Conservation (phyloP, 2,113 vertebrate genomes). For the Lampris megalopsis region DNA sequence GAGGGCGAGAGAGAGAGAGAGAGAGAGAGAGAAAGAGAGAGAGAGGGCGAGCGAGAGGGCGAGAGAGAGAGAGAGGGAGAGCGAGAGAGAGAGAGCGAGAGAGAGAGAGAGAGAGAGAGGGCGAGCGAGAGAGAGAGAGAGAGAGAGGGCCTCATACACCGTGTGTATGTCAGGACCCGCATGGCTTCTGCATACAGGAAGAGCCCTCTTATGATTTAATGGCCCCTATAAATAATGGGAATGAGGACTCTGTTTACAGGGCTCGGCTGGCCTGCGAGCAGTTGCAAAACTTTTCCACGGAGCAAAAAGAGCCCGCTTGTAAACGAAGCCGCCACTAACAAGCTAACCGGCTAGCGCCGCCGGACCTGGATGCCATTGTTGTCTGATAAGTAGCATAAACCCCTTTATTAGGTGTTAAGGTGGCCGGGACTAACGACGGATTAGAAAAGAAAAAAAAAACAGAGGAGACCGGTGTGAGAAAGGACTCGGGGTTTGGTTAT, state of each 20-base stretch:
- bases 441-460: too few species aligned
- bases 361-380: conserved; percentile 46
- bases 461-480: conserved; percentile 17
- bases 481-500: neutral
- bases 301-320: conserved; percentile 47
- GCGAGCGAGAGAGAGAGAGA: too few species aligned
- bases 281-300: conserved; percentile 62
- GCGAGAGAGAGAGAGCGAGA: too few species aligned
- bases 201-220: conserved; percentile 72
- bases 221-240: conserved; percentile 65
- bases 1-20: too few species aligned
- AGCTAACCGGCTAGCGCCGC: conserved; percentile 7
- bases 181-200: conserved; percentile 62
- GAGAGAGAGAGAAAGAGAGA: too few species aligned
- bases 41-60: too few species aligned
- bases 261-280: conserved; percentile 23
- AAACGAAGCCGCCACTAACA: conserved; percentile 51
- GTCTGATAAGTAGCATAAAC: conserved; percentile 28
- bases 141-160: conserved; percentile 3
- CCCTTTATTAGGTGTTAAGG: conserved; percentile 24
- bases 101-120: too few species aligned
- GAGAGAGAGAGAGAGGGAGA: too few species aligned
- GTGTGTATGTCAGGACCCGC: neutral
- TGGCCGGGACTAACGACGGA: conserved; percentile 3
- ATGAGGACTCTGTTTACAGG: conserved; percentile 68